Conservation (phyloP, 2,888 invertebrate genomes). For the Limnephilus marmoratus region DNA sequence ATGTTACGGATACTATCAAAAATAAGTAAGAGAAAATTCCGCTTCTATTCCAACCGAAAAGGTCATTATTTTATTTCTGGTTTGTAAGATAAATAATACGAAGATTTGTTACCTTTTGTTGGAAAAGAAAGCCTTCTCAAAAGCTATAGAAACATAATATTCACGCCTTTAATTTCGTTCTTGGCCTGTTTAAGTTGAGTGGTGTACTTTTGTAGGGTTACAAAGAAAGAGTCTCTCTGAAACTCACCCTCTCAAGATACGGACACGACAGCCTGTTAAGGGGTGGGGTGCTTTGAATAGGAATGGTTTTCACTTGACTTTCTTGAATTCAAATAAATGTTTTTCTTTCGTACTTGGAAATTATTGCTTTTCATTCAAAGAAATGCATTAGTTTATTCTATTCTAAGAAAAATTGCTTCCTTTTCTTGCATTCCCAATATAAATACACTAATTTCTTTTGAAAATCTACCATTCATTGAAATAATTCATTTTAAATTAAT, state of each 20-base stretch:
- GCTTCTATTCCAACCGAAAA: not conserved
- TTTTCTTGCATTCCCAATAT: too few relatives aligned
- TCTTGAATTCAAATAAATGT: not conserved
- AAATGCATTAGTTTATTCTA: too few relatives aligned
- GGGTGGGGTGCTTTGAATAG: not conserved
- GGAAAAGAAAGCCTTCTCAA: not conserved
- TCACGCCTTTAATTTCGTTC: constrained; percentile 2
- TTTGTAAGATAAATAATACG: not conserved
- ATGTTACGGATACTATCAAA: too few relatives aligned
- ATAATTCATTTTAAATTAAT: too few relatives aligned
- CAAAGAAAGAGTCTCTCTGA: constrained; percentile 13
- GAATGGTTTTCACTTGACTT: not conserved
- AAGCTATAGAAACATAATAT: not conserved
- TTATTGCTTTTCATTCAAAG: not conserved
- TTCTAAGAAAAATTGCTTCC: too few relatives aligned
- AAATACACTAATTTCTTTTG: too few relatives aligned
- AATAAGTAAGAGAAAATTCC: not conserved
- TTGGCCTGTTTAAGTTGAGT: constrained; percentile 1
- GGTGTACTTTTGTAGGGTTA: constrained; percentile 18
- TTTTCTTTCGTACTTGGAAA: not conserved
- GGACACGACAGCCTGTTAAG: not conserved
- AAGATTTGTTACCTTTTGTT: not conserved
- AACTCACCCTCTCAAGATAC: constrained; percentile 6
- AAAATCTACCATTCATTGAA: too few relatives aligned
- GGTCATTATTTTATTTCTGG: not conserved